Evolutionary conservation across 2,797 vertebrate genomes (phyloP).

Genomic region (Delichon dasypus): DNA sequence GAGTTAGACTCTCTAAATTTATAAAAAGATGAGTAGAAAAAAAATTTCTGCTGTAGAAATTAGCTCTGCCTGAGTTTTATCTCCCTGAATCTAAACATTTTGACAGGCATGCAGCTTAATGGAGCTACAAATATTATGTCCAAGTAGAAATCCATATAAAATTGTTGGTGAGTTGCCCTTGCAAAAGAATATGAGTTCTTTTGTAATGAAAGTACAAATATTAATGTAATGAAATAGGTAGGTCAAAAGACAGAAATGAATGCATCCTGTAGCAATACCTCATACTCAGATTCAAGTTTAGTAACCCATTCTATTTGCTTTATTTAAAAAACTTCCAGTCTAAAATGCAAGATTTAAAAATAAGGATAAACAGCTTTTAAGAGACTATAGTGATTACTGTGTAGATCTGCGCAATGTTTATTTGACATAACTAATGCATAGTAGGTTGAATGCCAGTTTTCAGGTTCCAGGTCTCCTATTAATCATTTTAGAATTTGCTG

Average conservation of each 20-base stretch:
- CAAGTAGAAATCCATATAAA: not conserved
- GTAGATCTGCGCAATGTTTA: not conserved
- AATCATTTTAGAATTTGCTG: not conserved
- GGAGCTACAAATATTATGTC: not conserved
- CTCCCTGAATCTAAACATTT: not conserved
- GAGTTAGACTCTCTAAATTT: not conserved
- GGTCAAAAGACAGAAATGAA: not conserved
- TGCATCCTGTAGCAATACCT: not conserved
- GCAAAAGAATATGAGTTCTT: not conserved
- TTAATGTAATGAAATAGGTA: not conserved
- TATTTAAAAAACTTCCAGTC: not conserved
- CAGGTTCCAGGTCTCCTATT: not conserved
- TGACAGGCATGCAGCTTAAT: not conserved
- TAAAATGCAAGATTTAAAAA: not conserved
- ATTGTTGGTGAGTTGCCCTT: not conserved
- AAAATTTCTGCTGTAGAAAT: not conserved
- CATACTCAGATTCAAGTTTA: not conserved
- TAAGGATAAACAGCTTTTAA: not conserved
- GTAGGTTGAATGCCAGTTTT: not conserved
- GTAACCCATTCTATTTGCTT: not conserved
- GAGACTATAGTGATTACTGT: not conserved
- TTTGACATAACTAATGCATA: not conserved
- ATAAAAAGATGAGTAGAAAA: not conserved
- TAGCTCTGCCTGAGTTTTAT: not conserved
- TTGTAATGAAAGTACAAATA: not conserved